These are phyloP conservation scores for Elmis aenea DNA, from an alignment of 2,888 invertebrate species.

Conservation along the genomic window DNA sequence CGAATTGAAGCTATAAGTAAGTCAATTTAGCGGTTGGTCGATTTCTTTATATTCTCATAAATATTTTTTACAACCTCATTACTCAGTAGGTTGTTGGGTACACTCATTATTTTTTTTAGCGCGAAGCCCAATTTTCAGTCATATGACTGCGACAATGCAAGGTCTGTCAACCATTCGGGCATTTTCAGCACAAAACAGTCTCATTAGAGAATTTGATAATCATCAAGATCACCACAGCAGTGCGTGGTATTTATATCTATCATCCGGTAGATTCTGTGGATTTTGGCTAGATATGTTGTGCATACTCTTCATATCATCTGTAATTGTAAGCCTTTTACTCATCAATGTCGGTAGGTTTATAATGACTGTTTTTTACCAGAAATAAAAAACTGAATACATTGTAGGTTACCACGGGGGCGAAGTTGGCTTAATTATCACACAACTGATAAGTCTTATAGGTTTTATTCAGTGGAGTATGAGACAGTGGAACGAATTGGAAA, in stretches of 20 bases:
- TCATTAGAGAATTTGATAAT: conserved; percentile 60
- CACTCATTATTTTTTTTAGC: too few relatives aligned
- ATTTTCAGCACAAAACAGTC: conserved; percentile 58
- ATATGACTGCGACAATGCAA: conserved; percentile 69
- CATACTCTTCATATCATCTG: conserved; percentile 55
- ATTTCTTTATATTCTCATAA: too few relatives aligned
- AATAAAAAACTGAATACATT: conserved; percentile 2
- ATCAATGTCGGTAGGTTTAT: conserved; percentile 21
- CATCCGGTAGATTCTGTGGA: too few relatives aligned
- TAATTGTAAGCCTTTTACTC: conserved; percentile 41
- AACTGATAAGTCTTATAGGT: conserved; percentile 19
- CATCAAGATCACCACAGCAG: too few relatives aligned
- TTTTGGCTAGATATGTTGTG: conserved; percentile 62
- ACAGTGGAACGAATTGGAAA: too few relatives aligned
- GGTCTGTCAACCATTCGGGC: conserved; percentile 74
- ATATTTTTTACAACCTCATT: too few relatives aligned
- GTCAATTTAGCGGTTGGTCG: too few relatives aligned
- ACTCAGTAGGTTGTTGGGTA: too few relatives aligned
- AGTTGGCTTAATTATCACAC: conserved; percentile 22
- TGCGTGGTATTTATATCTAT: too few relatives aligned
- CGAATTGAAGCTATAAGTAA: conserved; percentile 64
- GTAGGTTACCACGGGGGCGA: conserved; percentile 10
- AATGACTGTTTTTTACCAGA: not conserved
- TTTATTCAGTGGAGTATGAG: conserved; percentile 77
- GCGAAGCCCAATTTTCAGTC: too few relatives aligned